Evolutionary conservation across 1,140 invertebrate species (phyloP).

Genomic region (Rhyzopertha dominica): DNA sequence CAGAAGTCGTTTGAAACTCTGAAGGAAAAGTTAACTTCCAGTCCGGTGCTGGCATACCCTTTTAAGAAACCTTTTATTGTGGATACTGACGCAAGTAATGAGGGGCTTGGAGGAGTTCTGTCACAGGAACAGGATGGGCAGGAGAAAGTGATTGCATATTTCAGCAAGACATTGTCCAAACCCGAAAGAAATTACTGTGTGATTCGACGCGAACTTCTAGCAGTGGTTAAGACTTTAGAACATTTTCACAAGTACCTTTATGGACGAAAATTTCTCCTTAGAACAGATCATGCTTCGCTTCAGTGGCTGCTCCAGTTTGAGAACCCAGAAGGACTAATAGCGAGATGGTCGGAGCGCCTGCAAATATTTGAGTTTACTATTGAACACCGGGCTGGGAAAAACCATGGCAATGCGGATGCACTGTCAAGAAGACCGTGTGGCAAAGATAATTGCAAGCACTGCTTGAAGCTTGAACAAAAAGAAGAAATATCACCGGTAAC

Average conservation of each 20-base stretch:
- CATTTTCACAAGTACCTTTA: constrained; percentile 16
- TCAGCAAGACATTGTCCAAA: constrained; percentile 12
- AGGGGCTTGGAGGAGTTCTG: constrained; percentile 21
- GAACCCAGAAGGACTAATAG: constrained; percentile 24
- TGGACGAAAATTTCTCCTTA: constrained; percentile 8
- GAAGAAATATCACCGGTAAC: too few relatives aligned
- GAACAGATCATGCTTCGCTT: constrained; percentile 14
- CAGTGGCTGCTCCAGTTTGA: constrained; percentile 35
- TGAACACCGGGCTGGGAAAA: constrained; percentile 15
- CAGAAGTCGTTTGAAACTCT: too few relatives aligned
- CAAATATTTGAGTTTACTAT: constrained; percentile 21
- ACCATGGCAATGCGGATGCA: constrained; percentile 21
- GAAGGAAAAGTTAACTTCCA: too few relatives aligned
- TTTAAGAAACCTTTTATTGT: constrained; percentile 20
- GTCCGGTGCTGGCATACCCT: too few relatives aligned
- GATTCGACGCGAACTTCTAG: constrained; percentile 14
- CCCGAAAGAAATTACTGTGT: constrained; percentile 20
- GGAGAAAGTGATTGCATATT: constrained; percentile 21
- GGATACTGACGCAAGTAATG: constrained; percentile 21
- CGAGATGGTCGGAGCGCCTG: constrained; percentile 19
- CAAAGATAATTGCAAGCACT: constrained; percentile 14
- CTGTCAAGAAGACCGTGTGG: constrained; percentile 17
- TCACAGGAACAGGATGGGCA: constrained; percentile 24
- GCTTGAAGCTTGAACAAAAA: too few relatives aligned
- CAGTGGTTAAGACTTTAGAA: constrained; percentile 7